A percentile compares a stretch with the other conserved stretches of the same genome.
These are phyloP conservation scores for Hippocampus abdominalis DNA, from an alignment of 2,113 vertebrate genomes.

Conservation along the genomic window DNA sequence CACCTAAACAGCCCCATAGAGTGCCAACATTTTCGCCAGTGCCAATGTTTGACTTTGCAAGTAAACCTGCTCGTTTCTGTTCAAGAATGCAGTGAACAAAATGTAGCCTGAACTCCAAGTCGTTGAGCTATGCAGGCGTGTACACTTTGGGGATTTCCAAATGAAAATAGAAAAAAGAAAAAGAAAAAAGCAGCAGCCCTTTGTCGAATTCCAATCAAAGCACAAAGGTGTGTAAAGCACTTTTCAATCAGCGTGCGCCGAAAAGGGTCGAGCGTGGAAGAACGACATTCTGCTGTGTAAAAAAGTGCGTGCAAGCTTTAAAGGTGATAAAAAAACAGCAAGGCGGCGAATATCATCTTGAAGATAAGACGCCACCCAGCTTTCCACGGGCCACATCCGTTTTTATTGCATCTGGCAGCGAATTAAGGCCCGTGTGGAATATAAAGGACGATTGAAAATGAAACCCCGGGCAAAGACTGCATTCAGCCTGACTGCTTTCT, in stretches of 20 bases:
- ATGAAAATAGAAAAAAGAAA: neutral
- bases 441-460: conserved; percentile 70
- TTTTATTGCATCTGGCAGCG: conserved; percentile 81
- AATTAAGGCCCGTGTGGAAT: conserved; percentile 77
- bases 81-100: conserved; percentile 44
- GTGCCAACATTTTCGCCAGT: conserved; percentile 15
- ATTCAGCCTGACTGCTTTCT: conserved; percentile 65
- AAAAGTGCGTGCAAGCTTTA: conserved; percentile 72
- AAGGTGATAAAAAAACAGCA: conserved; percentile 78
- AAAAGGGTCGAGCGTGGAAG: conserved; percentile 22
- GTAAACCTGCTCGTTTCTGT: conserved; percentile 31
- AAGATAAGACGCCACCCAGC: conserved; percentile 73
- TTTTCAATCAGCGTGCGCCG: conserved; percentile 6
- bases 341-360: conserved; percentile 71
- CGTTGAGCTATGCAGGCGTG: conserved; percentile 15
- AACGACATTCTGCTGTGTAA: conserved; percentile 63
- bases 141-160: conserved; percentile 44
- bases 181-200: conserved; percentile 40
- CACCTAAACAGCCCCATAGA: neutral
- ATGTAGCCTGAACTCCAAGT: conserved; percentile 30
- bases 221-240: conserved; percentile 32
- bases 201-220: conserved; percentile 63
- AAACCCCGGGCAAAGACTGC: conserved; percentile 77
- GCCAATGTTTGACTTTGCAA: conserved; percentile 45
- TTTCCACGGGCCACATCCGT: conserved; percentile 74